These are phyloP conservation scores for Ctenomys sociabilis DNA, from an alignment of 2,113 vertebrate species.

Conservation along the genomic window DNA sequence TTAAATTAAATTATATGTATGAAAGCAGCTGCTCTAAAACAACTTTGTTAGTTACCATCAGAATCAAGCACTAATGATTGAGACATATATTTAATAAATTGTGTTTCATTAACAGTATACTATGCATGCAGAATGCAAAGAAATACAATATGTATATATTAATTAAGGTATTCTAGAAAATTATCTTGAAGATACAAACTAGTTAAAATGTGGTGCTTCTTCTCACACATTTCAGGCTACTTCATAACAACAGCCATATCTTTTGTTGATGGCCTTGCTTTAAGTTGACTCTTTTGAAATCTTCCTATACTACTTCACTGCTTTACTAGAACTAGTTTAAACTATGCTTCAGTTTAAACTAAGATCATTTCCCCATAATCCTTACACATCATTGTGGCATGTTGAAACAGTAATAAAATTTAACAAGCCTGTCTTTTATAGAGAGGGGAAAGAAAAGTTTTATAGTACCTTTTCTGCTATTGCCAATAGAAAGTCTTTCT, in stretches of 20 bases:
- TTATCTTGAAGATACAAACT: conserved; percentile 61
- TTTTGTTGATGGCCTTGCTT: conserved; percentile 53
- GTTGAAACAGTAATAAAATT: conserved; percentile 63
- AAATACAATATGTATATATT: conserved; percentile 40
- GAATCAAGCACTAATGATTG: conserved; percentile 56
- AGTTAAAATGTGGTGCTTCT: conserved; percentile 66
- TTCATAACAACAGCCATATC: conserved; percentile 54
- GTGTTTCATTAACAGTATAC: conserved; percentile 69
- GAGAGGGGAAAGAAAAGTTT: neutral
- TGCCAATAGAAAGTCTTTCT: neutral
- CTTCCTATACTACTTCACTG: conserved; percentile 12
- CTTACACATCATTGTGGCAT: conserved; percentile 41
- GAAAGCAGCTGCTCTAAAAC: conserved; percentile 2
- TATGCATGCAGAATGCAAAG: conserved; percentile 44
- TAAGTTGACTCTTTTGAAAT: conserved; percentile 13
- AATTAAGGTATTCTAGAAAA: conserved; percentile 55
- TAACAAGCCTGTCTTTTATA: conserved; percentile 34
- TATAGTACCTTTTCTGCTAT: neutral
- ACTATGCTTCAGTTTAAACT: conserved; percentile 4
- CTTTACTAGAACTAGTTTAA: neutral
- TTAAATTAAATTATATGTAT: conserved; percentile 48
- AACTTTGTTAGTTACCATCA: neutral
- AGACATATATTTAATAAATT: conserved; percentile 61
- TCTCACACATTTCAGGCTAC: conserved; percentile 34
- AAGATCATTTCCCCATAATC: conserved; percentile 24